A percentile compares a stretch with the other conserved stretches of the same genome.
These are phyloP conservation scores for Caracal caracal DNA, from an alignment of 2,113 vertebrate genomes.

Conservation along the genomic window DNA sequence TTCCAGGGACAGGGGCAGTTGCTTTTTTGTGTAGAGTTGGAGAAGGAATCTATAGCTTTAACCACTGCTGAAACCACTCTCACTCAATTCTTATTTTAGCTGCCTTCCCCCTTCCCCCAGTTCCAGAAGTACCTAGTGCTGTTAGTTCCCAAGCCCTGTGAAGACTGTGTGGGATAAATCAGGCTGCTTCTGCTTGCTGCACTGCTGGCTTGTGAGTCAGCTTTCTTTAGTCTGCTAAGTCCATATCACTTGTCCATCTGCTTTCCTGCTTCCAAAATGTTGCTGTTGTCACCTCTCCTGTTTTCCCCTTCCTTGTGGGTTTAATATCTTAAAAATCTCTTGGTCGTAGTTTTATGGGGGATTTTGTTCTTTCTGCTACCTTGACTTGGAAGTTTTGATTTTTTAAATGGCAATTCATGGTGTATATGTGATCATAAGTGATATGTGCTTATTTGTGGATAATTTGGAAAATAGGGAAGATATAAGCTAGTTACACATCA, in stretches of 20 bases:
- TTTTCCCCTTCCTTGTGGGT: background rate
- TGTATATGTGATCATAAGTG: background rate
- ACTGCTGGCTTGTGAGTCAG: background rate
- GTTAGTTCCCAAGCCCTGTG: background rate
- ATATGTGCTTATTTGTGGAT: background rate
- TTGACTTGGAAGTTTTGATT: background rate
- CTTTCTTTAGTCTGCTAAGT: background rate
- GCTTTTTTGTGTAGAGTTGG: background rate
- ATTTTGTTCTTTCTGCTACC: slow-evolving; percentile 11
- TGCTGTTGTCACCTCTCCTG: background rate
- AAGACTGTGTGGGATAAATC: background rate
- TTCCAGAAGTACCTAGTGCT: background rate
- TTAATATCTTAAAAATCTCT: background rate
- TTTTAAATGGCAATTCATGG: background rate
- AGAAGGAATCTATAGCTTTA: background rate
- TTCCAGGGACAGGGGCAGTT: background rate
- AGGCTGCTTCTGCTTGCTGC: background rate
- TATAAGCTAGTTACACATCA: background rate
- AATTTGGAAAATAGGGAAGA: slow-evolving; percentile 16
- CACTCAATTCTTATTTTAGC: background rate
- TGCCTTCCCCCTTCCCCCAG: no score
- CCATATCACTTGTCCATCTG: background rate
- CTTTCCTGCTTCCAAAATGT: background rate
- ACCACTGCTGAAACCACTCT: background rate
- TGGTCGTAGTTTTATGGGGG: background rate